Conservation (phyloP, 2,888 invertebrate genomes). For the Xestia rhomboidea region DNA sequence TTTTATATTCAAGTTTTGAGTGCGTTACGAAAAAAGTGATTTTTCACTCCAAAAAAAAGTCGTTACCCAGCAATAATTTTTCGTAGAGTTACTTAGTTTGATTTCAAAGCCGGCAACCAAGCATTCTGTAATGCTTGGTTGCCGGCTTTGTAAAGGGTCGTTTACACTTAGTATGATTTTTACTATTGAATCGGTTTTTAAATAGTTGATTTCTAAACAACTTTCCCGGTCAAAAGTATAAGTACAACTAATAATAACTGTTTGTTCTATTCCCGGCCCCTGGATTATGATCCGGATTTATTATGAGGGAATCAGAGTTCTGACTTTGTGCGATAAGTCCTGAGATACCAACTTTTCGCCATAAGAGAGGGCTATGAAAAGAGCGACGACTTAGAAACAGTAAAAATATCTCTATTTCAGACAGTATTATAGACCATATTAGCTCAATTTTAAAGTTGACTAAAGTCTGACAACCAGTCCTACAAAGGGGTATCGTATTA, state of each 20-base stretch:
- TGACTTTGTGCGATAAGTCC: constrained; percentile 54
- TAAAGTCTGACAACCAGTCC: too few relatives aligned
- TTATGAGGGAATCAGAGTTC: constrained; percentile 29
- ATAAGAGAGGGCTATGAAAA: constrained; percentile 31
- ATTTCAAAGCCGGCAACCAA: too few relatives aligned
- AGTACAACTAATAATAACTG: not conserved
- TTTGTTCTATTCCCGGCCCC: constrained; percentile 5
- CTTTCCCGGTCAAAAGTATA: not conserved
- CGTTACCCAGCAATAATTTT: too few relatives aligned
- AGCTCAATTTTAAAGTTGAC: not conserved
- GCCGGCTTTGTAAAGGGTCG: too few relatives aligned
- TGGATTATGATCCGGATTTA: constrained; percentile 36
- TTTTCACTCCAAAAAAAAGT: too few relatives aligned
- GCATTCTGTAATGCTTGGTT: too few relatives aligned
- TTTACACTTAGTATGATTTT: too few relatives aligned
- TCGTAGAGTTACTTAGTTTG: too few relatives aligned
- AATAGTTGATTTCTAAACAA: not conserved
- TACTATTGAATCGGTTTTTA: not conserved
- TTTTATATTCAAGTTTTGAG: too few relatives aligned
- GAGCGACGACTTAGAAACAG: not conserved
- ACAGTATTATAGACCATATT: not conserved
- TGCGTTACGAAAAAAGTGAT: too few relatives aligned
- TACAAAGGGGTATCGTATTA: too few relatives aligned
- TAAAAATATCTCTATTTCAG: not conserved
- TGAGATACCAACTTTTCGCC: constrained; percentile 65